phyloP scores from a whole-genome alignment of 2,797 vertebrate species.

The Tokudaia tokunoshimensis region DNA sequence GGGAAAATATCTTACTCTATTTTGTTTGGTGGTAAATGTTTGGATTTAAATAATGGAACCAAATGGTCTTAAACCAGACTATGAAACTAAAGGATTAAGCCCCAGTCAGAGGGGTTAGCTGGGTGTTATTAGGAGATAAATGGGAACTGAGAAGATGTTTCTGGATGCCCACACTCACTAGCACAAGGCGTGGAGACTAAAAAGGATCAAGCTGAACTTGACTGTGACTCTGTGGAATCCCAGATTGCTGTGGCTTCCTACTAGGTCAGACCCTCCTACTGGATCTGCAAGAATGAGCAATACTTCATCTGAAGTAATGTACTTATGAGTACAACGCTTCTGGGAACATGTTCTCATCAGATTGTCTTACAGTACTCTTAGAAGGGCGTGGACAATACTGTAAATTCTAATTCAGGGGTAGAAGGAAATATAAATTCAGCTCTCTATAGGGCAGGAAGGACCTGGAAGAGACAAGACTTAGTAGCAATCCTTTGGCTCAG shows the following conservation, averaged over 20 bases:
- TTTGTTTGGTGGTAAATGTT: background rate
- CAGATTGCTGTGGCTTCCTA: background rate
- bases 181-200: background rate
- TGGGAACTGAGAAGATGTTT: background rate
- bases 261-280: background rate
- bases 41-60: slow-evolving; percentile 43
- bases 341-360: background rate
- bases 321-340: background rate
- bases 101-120: background rate
- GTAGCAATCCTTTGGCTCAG: background rate
- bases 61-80: background rate
- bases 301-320: background rate
- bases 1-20: background rate
- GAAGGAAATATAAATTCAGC: background rate
- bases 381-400: background rate
- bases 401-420: background rate
- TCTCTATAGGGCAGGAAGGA: background rate
- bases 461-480: background rate
- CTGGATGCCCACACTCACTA: background rate
- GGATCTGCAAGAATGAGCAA: slow-evolving; percentile 1
- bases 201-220: background rate
- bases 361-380: background rate
- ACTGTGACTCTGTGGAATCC: background rate
- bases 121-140: background rate
- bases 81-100: background rate